These are phyloP conservation scores for Camptogramma bilineatum DNA, from an alignment of 2,888 invertebrate genomes.

Conservation along the genomic window DNA sequence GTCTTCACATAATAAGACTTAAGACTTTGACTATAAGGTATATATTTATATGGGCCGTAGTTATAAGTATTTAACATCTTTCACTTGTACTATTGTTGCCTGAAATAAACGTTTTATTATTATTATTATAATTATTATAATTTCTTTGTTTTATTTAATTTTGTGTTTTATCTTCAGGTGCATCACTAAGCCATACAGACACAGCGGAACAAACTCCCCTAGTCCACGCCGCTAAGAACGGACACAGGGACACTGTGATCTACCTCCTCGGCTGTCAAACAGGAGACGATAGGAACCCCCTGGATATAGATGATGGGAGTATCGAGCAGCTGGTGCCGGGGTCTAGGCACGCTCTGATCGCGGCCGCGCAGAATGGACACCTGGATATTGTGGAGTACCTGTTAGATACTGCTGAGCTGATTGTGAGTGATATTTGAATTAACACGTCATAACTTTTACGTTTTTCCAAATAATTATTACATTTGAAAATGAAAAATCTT, in stretches of 20 bases:
- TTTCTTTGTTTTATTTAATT: too few relatives aligned
- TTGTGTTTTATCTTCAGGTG: constrained; percentile 68
- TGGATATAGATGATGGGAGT: constrained; percentile 73
- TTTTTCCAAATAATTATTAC: too few relatives aligned
- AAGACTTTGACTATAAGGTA: too few relatives aligned
- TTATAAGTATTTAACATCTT: too few relatives aligned
- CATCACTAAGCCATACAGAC: constrained; percentile 91
- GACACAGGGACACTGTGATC: constrained; percentile 94
- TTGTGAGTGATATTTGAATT: constrained; percentile 83
- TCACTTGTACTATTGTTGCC: too few relatives aligned
- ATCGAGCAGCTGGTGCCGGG: constrained; percentile 91
- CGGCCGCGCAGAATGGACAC: constrained; percentile 95
- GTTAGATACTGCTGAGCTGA: constrained; percentile 93
- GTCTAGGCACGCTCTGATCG: constrained; percentile 94
- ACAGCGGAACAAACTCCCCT: constrained; percentile 94
- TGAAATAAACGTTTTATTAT: too few relatives aligned
- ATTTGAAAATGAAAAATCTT: too few relatives aligned
- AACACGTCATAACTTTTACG: too few relatives aligned
- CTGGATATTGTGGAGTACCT: constrained; percentile 95
- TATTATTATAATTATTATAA: too few relatives aligned
- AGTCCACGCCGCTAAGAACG: constrained; percentile 95
- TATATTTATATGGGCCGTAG: too few relatives aligned
- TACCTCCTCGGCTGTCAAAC: constrained; percentile 92
- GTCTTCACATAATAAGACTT: too few relatives aligned
- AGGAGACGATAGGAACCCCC: constrained; percentile 88